A percentile compares a stretch with the other conserved stretches of the same genome.
Evolutionary conservation across 2,113 vertebrate species (phyloP).

Genomic region (Lepisosteus osseus): DNA sequence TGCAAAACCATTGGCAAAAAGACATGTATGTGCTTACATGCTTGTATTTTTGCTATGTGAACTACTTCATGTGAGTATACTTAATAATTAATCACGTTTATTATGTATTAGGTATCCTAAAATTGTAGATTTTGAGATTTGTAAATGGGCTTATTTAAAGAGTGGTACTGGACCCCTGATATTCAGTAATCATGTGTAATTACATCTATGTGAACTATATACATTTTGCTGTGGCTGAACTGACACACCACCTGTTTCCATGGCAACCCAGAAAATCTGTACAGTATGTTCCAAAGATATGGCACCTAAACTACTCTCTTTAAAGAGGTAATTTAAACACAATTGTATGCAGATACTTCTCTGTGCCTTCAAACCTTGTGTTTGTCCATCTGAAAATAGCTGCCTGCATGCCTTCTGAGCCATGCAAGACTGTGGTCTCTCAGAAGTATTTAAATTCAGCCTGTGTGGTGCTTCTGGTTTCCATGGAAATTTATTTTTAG

Average conservation of each 20-base stretch:
- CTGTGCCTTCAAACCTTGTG: background rate
- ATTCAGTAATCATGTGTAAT: background rate
- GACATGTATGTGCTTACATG: no score
- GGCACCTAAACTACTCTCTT: background rate
- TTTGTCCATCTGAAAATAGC: conserved; percentile 16
- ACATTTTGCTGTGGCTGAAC: background rate
- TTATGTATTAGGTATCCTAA: no score
- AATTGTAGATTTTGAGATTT: no score
- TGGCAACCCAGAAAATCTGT: conserved; percentile 3
- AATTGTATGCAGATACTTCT: background rate
- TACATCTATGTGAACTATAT: background rate
- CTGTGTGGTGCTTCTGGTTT: conserved; percentile 68
- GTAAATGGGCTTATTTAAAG: background rate
- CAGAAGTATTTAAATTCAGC: conserved; percentile 50
- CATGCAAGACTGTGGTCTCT: conserved; percentile 19
- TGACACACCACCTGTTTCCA: conserved; percentile 1
- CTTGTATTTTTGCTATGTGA: no score
- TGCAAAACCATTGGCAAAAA: no score
- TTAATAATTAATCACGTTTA: no score
- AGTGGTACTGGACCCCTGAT: background rate
- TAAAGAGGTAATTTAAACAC: background rate
- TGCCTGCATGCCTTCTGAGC: conserved; percentile 9
- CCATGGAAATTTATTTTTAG: conserved; percentile 76
- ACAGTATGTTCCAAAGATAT: background rate
- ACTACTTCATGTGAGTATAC: no score